Evolutionary conservation across 1,140 invertebrate genomes (phyloP).

Genomic region (Campoletis sonorensis): DNA sequence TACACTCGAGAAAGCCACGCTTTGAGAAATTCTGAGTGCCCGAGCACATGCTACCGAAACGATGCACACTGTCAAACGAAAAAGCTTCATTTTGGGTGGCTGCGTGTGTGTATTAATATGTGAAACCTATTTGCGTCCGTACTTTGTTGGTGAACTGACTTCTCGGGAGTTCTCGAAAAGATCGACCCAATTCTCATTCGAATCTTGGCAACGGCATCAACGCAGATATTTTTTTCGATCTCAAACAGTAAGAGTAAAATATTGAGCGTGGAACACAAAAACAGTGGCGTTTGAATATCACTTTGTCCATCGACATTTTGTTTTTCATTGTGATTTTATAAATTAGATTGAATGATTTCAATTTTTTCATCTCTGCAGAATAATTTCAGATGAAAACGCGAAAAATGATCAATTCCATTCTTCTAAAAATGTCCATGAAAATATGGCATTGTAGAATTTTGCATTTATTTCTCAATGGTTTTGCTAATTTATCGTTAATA

Average conservation of each 20-base stretch:
- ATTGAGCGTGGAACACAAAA: conserved; percentile 6
- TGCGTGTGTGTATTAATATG: conserved; percentile 20
- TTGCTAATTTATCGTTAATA: no score
- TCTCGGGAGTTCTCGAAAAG: conserved; percentile 32
- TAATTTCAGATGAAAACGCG: no score
- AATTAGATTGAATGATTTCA: no score
- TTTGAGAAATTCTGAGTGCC: conserved; percentile 1
- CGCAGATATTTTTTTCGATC: conserved; percentile 1
- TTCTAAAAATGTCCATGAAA: no score
- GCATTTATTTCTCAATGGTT: no score
- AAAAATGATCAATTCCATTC: no score
- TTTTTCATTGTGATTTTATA: no score
- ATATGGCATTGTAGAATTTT: no score
- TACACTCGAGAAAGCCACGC: background rate
- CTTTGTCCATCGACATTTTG: no score
- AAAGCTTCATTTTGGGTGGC: background rate
- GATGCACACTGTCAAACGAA: background rate
- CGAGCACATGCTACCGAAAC: conserved; percentile 27
- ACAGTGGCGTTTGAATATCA: background rate
- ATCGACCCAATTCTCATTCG: conserved; percentile 63
- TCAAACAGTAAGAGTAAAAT: conserved; percentile 24
- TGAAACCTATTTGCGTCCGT: conserved; percentile 54
- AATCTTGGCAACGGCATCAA: conserved; percentile 60
- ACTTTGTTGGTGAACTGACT: conserved; percentile 60
- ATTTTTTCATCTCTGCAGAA: no score